These are phyloP conservation scores for Gobio gobio DNA, from an alignment of 2,113 vertebrate species.

Conservation along the genomic window DNA sequence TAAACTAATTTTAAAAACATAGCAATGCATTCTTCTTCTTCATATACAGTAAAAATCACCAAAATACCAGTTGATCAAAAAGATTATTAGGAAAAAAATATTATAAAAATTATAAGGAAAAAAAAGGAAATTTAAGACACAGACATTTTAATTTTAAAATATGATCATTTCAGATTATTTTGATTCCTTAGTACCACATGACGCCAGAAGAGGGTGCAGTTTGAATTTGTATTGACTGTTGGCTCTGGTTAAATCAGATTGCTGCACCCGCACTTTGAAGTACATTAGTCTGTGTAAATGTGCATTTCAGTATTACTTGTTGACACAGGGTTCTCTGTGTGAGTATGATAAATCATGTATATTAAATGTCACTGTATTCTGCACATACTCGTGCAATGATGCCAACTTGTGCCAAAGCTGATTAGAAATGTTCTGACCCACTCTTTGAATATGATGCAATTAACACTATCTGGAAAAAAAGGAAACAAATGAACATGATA, in stretches of 20 bases:
- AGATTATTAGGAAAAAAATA: too few relatives aligned
- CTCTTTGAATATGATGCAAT: neutral
- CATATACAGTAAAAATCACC: too few relatives aligned
- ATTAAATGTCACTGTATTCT: neutral
- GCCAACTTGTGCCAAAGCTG: slow-evolving; percentile 46
- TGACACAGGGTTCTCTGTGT: neutral
- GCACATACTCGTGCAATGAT: neutral
- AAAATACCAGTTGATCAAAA: too few relatives aligned
- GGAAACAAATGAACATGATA: neutral
- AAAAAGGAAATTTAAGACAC: too few relatives aligned
- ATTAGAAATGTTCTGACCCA: neutral
- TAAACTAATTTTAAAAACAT: too few relatives aligned
- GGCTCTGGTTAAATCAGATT: neutral
- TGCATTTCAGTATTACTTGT: neutral
- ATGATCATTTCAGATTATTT: too few relatives aligned
- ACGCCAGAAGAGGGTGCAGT: neutral
- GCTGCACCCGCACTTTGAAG: neutral
- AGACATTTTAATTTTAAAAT: too few relatives aligned
- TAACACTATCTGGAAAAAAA: too few relatives aligned
- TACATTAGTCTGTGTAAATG: neutral
- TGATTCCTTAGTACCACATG: neutral
- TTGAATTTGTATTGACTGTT: neutral
- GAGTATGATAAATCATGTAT: neutral
- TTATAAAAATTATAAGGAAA: too few relatives aligned
- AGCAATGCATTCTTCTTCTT: too few relatives aligned